These are phyloP conservation scores for Falcunculus frontatus DNA, from an alignment of 2,113 vertebrate genomes.

Conservation along the genomic window DNA sequence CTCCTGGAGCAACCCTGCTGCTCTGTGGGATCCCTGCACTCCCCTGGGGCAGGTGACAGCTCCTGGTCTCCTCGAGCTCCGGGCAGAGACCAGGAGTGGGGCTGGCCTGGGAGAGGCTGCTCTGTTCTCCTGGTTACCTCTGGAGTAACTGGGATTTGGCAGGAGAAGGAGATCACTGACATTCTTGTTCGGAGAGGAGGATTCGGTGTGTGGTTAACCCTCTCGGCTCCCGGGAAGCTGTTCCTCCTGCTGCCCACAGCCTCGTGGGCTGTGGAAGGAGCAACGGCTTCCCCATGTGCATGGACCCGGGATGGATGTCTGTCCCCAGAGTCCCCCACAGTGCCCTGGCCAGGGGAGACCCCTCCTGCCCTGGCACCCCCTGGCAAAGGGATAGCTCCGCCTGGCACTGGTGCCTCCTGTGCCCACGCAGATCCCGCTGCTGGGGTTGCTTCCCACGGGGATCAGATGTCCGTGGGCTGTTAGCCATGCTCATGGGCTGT, in stretches of 20 bases:
- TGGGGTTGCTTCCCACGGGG: not conserved
- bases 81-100: not conserved
- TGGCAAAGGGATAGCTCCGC: not conserved
- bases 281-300: fast-evolving
- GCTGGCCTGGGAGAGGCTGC: not conserved
- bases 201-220: not conserved
- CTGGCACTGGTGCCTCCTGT: not conserved
- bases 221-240: fast-evolving
- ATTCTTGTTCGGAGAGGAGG: not conserved
- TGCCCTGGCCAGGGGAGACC: not conserved
- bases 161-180: not conserved
- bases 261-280: not conserved
- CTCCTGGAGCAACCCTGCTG: not conserved
- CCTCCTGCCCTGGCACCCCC: not conserved
- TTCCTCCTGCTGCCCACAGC: not conserved
- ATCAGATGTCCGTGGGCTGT: not conserved
- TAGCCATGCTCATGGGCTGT: not conserved
- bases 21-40: not conserved
- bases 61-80: not conserved
- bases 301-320: not conserved
- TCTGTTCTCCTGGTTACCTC: not conserved
- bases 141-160: not conserved
- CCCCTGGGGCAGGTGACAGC: not conserved
- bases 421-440: not conserved
- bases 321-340: not conserved